Conservation (phyloP, 2,888 invertebrate genomes). For the Rosalia funebris region DNA sequence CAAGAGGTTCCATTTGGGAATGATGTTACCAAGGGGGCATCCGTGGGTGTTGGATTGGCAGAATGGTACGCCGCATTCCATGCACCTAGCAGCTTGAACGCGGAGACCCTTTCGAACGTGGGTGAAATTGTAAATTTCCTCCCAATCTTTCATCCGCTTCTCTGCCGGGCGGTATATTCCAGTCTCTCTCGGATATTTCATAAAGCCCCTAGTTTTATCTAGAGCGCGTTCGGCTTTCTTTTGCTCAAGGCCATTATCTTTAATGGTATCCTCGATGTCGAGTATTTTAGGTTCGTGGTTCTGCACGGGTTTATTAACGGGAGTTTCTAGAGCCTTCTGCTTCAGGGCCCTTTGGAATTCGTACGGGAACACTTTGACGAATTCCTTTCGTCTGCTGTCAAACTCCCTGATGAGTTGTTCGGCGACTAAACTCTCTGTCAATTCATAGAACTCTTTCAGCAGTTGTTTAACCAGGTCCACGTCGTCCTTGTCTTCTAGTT, state of each 20-base stretch:
- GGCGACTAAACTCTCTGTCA: conserved; percentile 86
- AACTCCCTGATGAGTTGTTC: conserved; percentile 75
- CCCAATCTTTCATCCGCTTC: conserved; percentile 92
- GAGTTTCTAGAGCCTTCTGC: conserved; percentile 65
- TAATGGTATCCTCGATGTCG: conserved; percentile 91
- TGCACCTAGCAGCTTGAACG: conserved; percentile 93
- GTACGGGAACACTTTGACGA: conserved; percentile 95
- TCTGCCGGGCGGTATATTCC: conserved; percentile 86
- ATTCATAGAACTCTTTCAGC: conserved; percentile 84
- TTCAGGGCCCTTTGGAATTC: conserved; percentile 94
- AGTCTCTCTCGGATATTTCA: conserved; percentile 93
- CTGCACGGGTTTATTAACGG: conserved; percentile 41
- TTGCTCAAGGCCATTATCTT: conserved; percentile 80
- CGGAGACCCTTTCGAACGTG: conserved; percentile 90
- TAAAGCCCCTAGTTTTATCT: conserved; percentile 88
- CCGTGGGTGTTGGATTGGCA: conserved; percentile 93
- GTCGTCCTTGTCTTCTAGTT: conserved; percentile 82
- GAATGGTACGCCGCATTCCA: conserved; percentile 99
- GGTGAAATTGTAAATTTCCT: conserved; percentile 91
- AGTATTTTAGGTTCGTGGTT: conserved; percentile 61
- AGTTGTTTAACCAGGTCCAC: conserved; percentile 78
- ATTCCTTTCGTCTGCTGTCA: conserved; percentile 84
- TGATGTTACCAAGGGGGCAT: conserved; percentile 97
- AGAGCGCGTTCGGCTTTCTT: conserved; percentile 84
- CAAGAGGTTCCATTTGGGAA: conserved; percentile 99